Percentiles rank a stretch among this genome's conserved stretches.
Conservation (phyloP, 1,140 invertebrate species). For the Coboldia fuscipes region DNA sequence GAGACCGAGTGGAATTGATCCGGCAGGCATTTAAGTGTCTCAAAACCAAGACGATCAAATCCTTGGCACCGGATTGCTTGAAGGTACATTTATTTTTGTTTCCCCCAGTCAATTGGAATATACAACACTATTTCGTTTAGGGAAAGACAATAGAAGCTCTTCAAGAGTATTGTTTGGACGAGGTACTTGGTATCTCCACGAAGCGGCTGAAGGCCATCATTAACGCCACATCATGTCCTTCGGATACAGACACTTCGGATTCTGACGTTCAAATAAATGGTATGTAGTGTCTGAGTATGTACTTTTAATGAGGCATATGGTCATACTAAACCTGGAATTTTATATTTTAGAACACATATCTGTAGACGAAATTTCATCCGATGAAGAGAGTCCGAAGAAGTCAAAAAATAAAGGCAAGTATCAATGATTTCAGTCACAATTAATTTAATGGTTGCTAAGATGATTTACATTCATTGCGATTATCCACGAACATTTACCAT, state of each 20-base stretch:
- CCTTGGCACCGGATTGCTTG: slow-evolving; percentile 33
- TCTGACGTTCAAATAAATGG: slow-evolving; percentile 18
- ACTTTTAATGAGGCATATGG: neutral
- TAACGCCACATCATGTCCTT: slow-evolving; percentile 27
- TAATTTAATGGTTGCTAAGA: no score
- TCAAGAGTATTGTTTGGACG: slow-evolving; percentile 35
- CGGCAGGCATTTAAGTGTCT: slow-evolving; percentile 36
- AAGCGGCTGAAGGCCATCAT: slow-evolving; percentile 29
- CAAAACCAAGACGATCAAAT: slow-evolving; percentile 33
- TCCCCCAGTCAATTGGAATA: neutral
- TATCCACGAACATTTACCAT: no score
- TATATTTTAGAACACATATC: slow-evolving; percentile 27
- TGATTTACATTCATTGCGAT: no score
- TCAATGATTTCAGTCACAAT: no score
- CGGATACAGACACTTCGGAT: slow-evolving; percentile 26
- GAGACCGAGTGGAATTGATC: slow-evolving; percentile 36
- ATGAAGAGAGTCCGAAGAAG: no score
- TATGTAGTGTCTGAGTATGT: neutral
- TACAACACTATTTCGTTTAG: slow-evolving; percentile 9
- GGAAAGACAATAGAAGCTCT: slow-evolving; percentile 29
- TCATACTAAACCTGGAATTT: neutral
- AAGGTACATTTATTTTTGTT: slow-evolving; percentile 12
- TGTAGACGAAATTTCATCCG: slow-evolving; percentile 32
- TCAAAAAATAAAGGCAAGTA: no score
- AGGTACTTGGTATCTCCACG: slow-evolving; percentile 33